Evolutionary conservation across 2,888 invertebrate genomes (phyloP), one percentile per base, ranked within the genome.

Genomic region (Capitulum mitella): DNA sequence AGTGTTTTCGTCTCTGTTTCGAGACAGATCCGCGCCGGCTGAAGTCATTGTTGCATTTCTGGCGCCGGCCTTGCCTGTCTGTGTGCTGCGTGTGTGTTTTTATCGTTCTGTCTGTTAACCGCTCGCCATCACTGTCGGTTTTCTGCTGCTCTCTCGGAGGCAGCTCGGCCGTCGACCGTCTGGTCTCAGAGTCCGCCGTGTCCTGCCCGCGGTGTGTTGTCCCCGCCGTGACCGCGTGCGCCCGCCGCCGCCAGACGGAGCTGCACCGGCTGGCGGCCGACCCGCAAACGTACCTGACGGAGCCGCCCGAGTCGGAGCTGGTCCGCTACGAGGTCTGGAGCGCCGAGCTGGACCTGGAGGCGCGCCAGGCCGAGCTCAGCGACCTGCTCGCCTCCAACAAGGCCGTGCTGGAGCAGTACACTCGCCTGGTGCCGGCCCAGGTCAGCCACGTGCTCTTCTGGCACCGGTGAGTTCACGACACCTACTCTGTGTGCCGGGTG

Each of bases 251-350:
- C 12, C 86, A 92, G 91, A 90, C 90, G 84, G 89, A 91, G 82
- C 86, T 93, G 76, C 90, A 91, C 84, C 90, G 90, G 32, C 87
- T 93, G 40, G 92, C 92, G 83, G 89, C 89, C 78, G 90, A 92
- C 81, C 91, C 91, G 81, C 90, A 90, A 16, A 93, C 93, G 0
- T 93, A 91, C 87, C 87, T 91, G 82, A 89, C 89, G 78, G 91
- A 92, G 58, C 92, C 92, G 0, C 3, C 75, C 46, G 80, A 82
- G 70, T 78, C 85, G 61, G 84, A 89, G 61, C 83, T 85, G 74
- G 87, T 88, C 81, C 87, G 89, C 80, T 91, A 88, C 84, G 86
- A 88, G 82, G 88, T 88, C 81, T 91, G 90, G 90, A 83, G 89
- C 82, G 88, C 89, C 83, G 87, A 88, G 77, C 87, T 90, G 83